Conservation (phyloP, 2,797 vertebrate species). For the Pseudomugil gertrudae region DNA sequence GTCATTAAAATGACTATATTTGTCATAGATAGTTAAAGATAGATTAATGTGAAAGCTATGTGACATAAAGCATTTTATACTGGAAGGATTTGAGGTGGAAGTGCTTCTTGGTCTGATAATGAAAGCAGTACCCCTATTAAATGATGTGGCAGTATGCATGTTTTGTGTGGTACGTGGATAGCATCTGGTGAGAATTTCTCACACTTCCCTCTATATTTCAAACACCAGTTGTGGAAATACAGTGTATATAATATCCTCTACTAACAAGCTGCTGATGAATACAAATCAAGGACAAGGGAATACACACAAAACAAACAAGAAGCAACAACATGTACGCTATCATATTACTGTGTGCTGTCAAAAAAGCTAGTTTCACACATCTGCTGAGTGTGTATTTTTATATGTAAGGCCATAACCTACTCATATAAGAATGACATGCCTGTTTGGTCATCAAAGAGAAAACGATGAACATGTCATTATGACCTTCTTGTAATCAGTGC, state of each 20-base stretch:
- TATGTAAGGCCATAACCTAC: neutral
- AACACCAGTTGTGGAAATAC: slow-evolving; percentile 5
- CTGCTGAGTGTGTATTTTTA: neutral
- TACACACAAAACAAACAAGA: slow-evolving; percentile 38
- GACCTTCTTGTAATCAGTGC: slow-evolving; percentile 35
- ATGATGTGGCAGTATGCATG: neutral
- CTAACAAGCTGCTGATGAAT: slow-evolving; percentile 20
- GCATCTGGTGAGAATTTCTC: slow-evolving; percentile 41
- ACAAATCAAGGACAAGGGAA: slow-evolving; percentile 7
- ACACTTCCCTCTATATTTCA: slow-evolving; percentile 25
- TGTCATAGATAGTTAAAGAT: neutral
- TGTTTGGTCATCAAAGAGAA: slow-evolving; percentile 15
- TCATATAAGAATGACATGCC: neutral
- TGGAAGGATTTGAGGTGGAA: neutral
- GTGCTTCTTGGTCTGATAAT: neutral
- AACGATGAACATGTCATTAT: slow-evolving; percentile 9
- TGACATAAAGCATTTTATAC: neutral
- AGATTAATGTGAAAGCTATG: neutral
- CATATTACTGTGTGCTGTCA: slow-evolving; percentile 22
- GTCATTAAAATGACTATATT: neutral
- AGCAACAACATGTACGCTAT: slow-evolving; percentile 9
- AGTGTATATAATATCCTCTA: neutral
- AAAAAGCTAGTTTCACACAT: slow-evolving; percentile 11
- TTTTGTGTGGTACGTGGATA: neutral
- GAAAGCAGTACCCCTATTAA: neutral